A percentile compares a stretch with the other conserved stretches of the same genome.
phyloP scores from a whole-genome alignment of 2,113 vertebrate genomes.

The Elephas maximus region DNA sequence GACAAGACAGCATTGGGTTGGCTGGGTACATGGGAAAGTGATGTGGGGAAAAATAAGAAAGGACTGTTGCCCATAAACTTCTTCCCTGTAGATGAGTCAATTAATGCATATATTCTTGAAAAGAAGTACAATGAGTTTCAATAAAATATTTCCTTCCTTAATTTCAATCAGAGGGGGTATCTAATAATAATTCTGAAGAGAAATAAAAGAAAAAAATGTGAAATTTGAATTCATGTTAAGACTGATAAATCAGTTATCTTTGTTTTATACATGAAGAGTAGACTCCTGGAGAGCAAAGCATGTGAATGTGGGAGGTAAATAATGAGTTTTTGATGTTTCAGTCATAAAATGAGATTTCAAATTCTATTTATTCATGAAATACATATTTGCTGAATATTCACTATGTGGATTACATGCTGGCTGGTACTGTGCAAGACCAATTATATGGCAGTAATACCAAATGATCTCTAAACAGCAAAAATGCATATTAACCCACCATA shows the following conservation, averaged over 20 bases:
- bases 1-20: background rate
- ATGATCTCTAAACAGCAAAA: constrained; percentile 36
- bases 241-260: background rate
- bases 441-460: background rate
- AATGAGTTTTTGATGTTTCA: constrained; percentile 31
- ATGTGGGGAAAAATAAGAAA: background rate
- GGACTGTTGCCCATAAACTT: background rate
- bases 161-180: background rate
- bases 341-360: constrained; percentile 50
- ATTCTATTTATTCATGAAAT: constrained; percentile 9
- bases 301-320: background rate
- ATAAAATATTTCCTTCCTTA: background rate
- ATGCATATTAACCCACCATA: background rate
- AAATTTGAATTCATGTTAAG: background rate
- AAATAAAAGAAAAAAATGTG: background rate
- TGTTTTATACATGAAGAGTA: background rate
- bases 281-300: background rate
- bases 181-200: background rate
- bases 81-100: background rate
- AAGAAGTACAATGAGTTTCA: background rate
- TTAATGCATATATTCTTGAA: background rate
- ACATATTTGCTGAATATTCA: background rate
- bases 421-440: background rate
- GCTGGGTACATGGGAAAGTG: background rate
- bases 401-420: background rate